Conservation (phyloP, 2,113 vertebrate genomes). For the Elephantulus edwardii region DNA sequence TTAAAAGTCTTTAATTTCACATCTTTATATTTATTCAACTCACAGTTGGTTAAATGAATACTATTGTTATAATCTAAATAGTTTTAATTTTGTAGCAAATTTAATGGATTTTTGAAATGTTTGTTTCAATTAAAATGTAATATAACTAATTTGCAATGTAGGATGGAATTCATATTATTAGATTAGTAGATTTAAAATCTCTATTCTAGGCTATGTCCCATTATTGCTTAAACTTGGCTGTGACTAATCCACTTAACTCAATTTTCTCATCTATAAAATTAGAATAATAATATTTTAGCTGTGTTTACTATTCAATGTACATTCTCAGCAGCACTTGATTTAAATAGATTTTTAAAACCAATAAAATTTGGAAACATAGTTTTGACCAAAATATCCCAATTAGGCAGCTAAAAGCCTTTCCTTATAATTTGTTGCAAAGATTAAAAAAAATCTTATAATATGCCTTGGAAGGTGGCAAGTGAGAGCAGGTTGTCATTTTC, state of each 20-base stretch:
- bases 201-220: background rate
- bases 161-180: slow-evolving; percentile 30
- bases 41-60: background rate
- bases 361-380: slow-evolving; percentile 10
- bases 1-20: background rate
- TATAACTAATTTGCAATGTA: background rate
- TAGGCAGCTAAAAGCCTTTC: background rate
- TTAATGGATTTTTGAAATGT: slow-evolving; percentile 23
- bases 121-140: slow-evolving; percentile 35
- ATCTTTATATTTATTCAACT: background rate
- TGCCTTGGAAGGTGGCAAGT: too few relatives aligned
- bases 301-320: background rate
- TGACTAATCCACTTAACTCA: background rate
- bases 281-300: too few relatives aligned
- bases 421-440: background rate
- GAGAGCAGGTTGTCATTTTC: too few relatives aligned
- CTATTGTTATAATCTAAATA: background rate
- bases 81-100: slow-evolving; percentile 30
- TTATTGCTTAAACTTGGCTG: background rate
- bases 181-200: slow-evolving; percentile 4
- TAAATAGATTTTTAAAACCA: slow-evolving; percentile 31
- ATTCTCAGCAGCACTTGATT: background rate
- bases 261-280: slow-evolving; percentile 47
- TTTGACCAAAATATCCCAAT: slow-evolving; percentile 30
- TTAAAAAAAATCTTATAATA: background rate